These are phyloP conservation scores for Drosophila prosaltans DNA, from an alignment of 1,140 invertebrate genomes.

Conservation along the genomic window DNA sequence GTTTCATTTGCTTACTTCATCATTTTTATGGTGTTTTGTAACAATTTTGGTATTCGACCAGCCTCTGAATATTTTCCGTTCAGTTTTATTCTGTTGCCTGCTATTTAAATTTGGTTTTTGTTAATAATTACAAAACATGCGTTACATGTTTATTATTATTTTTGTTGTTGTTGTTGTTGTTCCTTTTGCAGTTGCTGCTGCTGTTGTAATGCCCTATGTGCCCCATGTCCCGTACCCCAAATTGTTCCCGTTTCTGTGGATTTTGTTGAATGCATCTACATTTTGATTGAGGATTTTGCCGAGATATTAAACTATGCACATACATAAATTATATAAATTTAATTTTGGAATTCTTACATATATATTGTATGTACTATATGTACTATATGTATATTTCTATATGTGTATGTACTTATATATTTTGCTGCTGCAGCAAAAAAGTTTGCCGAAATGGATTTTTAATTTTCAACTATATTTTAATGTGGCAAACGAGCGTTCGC, in stretches of 20 bases:
- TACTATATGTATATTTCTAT: too few relatives aligned
- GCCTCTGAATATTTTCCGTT: slow-evolving; percentile 21
- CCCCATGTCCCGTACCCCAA: slow-evolving; percentile 17
- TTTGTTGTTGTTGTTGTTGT: too few relatives aligned
- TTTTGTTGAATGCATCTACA: background rate
- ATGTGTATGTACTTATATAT: slow-evolving; percentile 1
- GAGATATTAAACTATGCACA: background rate
- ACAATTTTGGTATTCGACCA: slow-evolving; percentile 30
- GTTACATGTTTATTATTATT: slow-evolving; percentile 36
- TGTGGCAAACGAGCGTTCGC: slow-evolving; percentile 66
- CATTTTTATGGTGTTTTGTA: slow-evolving; percentile 48
- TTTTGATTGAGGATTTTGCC: slow-evolving; percentile 6
- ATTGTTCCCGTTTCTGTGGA: background rate
- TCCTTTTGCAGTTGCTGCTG: too few relatives aligned
- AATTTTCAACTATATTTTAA: slow-evolving; percentile 80
- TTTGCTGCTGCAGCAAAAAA: slow-evolving; percentile 22
- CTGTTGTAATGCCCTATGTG: slow-evolving; percentile 22
- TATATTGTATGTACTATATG: background rate
- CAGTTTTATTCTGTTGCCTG: slow-evolving; percentile 61
- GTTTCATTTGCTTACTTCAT: slow-evolving; percentile 2
- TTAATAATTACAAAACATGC: slow-evolving; percentile 68
- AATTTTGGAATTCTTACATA: background rate
- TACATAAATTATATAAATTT: slow-evolving; percentile 1
- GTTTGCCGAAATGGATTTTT: slow-evolving; percentile 69
- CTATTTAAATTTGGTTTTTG: slow-evolving; percentile 44